Conservation (phyloP, 2,888 invertebrate genomes). For the Tinea semifulvella region DNA sequence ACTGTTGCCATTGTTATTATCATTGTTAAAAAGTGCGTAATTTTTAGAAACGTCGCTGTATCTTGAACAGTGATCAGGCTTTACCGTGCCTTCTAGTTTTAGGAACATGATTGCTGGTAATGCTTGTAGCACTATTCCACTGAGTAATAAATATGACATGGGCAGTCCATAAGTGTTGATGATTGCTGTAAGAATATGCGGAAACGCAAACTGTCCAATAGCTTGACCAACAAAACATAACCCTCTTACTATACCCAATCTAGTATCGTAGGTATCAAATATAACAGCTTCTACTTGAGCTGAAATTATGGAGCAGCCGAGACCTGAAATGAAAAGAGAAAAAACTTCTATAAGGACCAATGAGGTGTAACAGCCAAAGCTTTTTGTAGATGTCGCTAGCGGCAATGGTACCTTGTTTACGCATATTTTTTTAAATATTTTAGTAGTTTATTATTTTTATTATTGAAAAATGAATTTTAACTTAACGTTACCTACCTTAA, state of each 20-base stretch:
- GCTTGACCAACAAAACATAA: conserved; percentile 54
- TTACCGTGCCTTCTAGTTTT: conserved; percentile 36
- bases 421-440: too few species aligned
- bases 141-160: conserved; percentile 41
- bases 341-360: too few species aligned
- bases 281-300: conserved; percentile 58
- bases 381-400: too few species aligned
- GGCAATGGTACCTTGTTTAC: too few species aligned
- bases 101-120: conserved; percentile 47
- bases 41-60: conserved; percentile 47
- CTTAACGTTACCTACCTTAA: too few species aligned
- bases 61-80: conserved; percentile 41
- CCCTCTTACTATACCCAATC: conserved; percentile 42
- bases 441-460: too few species aligned
- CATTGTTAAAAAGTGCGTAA: conserved; percentile 47
- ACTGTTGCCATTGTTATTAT: conserved; percentile 20
- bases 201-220: conserved; percentile 49
- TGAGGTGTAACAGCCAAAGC: too few species aligned
- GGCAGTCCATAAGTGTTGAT: conserved; percentile 47
- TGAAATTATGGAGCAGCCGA: conserved; percentile 53
- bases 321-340: too few species aligned
- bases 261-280: conserved; percentile 54
- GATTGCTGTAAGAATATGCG: conserved; percentile 47
- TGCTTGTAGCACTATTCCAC: conserved; percentile 49
- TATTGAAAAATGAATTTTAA: too few species aligned